Percentiles rank a stretch among this genome's conserved stretches.
Evolutionary conservation across 2,797 vertebrate genomes (phyloP).

Genomic region (Coreius guichenoti): DNA sequence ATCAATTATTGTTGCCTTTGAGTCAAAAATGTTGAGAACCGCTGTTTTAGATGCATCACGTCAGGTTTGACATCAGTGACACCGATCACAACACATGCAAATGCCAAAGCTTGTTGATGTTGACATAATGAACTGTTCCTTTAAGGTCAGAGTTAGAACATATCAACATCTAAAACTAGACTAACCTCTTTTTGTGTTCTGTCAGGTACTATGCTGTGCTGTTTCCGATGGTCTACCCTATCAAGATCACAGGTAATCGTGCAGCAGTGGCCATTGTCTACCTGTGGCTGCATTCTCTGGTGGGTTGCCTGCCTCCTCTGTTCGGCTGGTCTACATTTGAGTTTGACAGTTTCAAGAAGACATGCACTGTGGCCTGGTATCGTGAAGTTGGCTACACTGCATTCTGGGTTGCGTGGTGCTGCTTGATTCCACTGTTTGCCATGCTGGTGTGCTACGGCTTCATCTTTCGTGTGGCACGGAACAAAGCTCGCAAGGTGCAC

Average conservation of each 20-base stretch:
- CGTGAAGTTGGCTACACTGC: conserved; percentile 86
- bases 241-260: conserved; percentile 96
- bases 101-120: neutral
- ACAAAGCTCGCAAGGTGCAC: conserved; percentile 95
- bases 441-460: conserved; percentile 93
- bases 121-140: neutral
- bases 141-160: neutral
- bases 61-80: neutral
- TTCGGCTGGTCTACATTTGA: conserved; percentile 95
- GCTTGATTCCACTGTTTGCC: conserved; percentile 83
- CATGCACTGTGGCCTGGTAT: conserved; percentile 93
- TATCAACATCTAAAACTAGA: neutral
- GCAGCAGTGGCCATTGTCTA: conserved; percentile 89
- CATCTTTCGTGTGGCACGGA: conserved; percentile 93
- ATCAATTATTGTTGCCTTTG: too few relatives aligned
- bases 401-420: conserved; percentile 96
- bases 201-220: conserved; percentile 94
- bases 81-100: neutral
- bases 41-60: too few relatives aligned
- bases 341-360: conserved; percentile 95
- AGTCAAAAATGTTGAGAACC: too few relatives aligned
- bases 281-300: conserved; percentile 92
- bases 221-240: conserved; percentile 96
- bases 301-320: conserved; percentile 92
- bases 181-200: conserved; percentile 4